A percentile compares a stretch with the other conserved stretches of the same genome.
phyloP scores from a whole-genome alignment of 2,113 vertebrate genomes.

The Petromus typicus region DNA sequence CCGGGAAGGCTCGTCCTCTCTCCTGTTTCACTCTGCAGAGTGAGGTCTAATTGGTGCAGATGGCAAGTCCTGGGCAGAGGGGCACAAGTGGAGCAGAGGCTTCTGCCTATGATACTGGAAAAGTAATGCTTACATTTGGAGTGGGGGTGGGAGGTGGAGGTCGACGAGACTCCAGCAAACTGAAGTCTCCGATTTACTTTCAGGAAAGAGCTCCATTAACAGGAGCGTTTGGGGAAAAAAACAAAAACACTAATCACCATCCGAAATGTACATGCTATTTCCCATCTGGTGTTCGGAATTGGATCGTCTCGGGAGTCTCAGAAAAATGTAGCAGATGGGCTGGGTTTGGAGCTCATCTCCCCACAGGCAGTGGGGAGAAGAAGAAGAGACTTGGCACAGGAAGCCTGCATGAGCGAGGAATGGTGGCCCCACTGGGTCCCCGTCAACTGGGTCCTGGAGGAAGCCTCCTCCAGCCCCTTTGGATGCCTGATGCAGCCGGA shows the following conservation, averaged over 20 bases:
- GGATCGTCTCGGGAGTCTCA: constrained; percentile 62
- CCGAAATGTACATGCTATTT: constrained; percentile 71
- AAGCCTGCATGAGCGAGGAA: constrained; percentile 31
- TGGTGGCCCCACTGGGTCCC: neutral
- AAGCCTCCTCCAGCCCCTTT: neutral
- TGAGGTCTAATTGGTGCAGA: neutral
- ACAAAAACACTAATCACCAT: constrained; percentile 79
- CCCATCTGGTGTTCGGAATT: constrained; percentile 74
- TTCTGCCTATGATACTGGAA: neutral
- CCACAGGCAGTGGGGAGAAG: constrained; percentile 63
- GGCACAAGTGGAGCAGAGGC: neutral
- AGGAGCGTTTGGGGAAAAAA: constrained; percentile 68
- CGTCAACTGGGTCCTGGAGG: constrained; percentile 53
- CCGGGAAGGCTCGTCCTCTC: neutral
- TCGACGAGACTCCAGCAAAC: constrained; percentile 22
- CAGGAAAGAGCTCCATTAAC: constrained; percentile 74
- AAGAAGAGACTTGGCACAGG: constrained; percentile 67
- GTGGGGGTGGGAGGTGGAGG: constrained; percentile 38
- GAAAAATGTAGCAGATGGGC: constrained; percentile 73
- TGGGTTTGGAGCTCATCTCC: constrained; percentile 75
- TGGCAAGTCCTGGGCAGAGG: neutral
- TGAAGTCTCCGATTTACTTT: constrained; percentile 70
- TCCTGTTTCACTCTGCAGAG: neutral
- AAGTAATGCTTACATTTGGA: neutral
- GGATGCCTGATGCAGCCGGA: constrained; percentile 11